phyloP scores from a whole-genome alignment of 1,140 invertebrate genomes.

The Ridgeia piscesae region DNA sequence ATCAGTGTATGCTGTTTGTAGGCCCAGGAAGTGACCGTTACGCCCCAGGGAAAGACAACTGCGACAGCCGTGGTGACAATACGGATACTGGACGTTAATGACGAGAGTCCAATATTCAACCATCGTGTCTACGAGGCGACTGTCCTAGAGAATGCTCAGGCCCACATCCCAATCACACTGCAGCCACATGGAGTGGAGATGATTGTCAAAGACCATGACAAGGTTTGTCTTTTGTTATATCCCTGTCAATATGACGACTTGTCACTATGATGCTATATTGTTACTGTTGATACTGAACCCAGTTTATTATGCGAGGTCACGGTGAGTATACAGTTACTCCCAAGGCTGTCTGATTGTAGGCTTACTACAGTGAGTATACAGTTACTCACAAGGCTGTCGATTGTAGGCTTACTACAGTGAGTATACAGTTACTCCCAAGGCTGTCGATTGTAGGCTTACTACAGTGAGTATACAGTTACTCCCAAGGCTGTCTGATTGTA shows the following conservation, averaged over 20 bases:
- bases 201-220: slow-evolving; percentile 24
- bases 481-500: too few species aligned
- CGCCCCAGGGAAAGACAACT: slow-evolving; percentile 69
- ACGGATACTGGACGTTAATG: slow-evolving; percentile 91
- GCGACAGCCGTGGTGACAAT: slow-evolving; percentile 87
- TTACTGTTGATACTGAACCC: background rate
- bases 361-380: too few species aligned
- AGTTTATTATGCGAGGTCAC: background rate
- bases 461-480: too few species aligned
- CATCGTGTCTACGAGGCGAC: slow-evolving; percentile 79
- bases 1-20: slow-evolving; percentile 39
- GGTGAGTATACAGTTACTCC: background rate
- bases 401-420: too few species aligned
- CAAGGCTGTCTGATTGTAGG: background rate
- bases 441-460: too few species aligned
- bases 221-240: slow-evolving; percentile 1
- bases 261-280: background rate
- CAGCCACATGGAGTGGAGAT: slow-evolving; percentile 31
- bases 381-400: too few species aligned
- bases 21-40: slow-evolving; percentile 70
- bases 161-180: slow-evolving; percentile 80
- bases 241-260: background rate
- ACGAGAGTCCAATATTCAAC: slow-evolving; percentile 85
- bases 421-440: too few species aligned
- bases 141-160: slow-evolving; percentile 88